These are phyloP conservation scores for Galago senegalensis DNA, from an alignment of 2,797 vertebrate species.

Conservation along the genomic window DNA sequence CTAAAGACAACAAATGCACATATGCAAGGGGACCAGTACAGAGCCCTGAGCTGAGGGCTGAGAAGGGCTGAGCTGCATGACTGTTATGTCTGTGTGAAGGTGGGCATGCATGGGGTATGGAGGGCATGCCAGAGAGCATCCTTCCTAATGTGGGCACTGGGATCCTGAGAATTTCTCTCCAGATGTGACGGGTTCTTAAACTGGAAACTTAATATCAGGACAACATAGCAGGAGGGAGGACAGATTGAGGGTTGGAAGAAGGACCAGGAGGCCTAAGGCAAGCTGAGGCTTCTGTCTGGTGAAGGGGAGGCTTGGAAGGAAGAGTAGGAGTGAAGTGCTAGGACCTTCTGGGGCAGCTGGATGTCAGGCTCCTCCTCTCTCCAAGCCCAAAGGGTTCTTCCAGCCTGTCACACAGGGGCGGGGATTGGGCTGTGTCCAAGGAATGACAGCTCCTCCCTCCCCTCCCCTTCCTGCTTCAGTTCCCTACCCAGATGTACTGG, in stretches of 20 bases:
- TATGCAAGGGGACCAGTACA: not conserved
- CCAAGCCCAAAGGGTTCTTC: conserved; percentile 64
- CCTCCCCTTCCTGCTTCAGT: conserved; percentile 83
- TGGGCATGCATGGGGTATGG: not conserved
- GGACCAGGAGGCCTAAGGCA: not conserved
- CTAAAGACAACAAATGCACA: not conserved
- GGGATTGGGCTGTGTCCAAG: conserved; percentile 74
- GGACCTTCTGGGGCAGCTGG: conserved; percentile 34
- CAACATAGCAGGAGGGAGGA: not conserved
- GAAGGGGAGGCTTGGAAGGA: conserved; percentile 19
- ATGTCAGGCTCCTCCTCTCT: conserved; percentile 67
- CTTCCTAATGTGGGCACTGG: not conserved
- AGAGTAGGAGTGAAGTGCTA: conserved; percentile 47
- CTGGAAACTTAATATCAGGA: conserved; percentile 39
- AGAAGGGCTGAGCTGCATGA: not conserved
- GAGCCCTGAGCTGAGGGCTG: not conserved
- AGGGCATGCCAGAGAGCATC: not conserved
- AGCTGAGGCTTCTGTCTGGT: conserved; percentile 34
- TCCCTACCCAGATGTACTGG: conserved; percentile 75
- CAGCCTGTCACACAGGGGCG: conserved; percentile 64
- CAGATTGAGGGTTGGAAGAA: not conserved
- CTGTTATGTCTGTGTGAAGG: not conserved
- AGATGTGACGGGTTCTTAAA: not conserved
- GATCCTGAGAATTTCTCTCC: not conserved
- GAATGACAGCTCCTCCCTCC: conserved; percentile 68